Evolutionary conservation across 1,140 invertebrate species (phyloP).

Genomic region (Zaprionus vittiger): DNA sequence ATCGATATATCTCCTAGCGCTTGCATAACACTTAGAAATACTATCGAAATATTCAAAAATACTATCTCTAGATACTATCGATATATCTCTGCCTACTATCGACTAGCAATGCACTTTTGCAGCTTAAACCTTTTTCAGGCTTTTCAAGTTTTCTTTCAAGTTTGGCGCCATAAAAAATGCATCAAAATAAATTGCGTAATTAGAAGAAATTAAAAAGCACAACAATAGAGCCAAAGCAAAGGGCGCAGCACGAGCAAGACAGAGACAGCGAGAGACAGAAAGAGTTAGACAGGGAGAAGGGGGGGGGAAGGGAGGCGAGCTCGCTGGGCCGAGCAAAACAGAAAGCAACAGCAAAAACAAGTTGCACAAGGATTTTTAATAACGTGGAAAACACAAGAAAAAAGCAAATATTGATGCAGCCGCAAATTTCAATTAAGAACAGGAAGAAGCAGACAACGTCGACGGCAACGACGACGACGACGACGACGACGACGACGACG

Average conservation of each 20-base stretch:
- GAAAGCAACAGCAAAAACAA: conserved; percentile 63
- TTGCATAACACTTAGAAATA: too few relatives aligned
- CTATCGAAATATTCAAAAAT: too few relatives aligned
- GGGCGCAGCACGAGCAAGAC: background rate
- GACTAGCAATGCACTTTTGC: background rate
- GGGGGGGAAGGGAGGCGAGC: background rate
- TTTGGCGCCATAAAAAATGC: conserved; percentile 53
- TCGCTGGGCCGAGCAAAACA: conserved; percentile 38
- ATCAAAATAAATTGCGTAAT: conserved; percentile 60
- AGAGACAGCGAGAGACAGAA: background rate
- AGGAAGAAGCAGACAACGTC: conserved; percentile 71
- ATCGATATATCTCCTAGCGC: too few relatives aligned
- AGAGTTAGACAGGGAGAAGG: background rate
- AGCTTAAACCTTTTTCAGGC: conserved; percentile 6
- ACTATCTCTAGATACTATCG: too few relatives aligned
- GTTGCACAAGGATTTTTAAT: conserved; percentile 82
- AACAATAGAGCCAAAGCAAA: conserved; percentile 38
- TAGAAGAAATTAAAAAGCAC: conserved; percentile 60
- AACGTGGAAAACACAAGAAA: conserved; percentile 83
- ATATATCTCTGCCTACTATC: too few relatives aligned
- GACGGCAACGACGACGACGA: conserved; percentile 25
- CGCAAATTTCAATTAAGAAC: conserved; percentile 84
- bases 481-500: conserved; percentile 29
- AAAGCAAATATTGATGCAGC: conserved; percentile 84
- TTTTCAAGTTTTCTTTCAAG: conserved; percentile 29